Evolutionary conservation across 2,888 invertebrate genomes (phyloP), one percentile per base, ranked within the genome.

Genomic region (Lasioglossum lativentre): DNA sequence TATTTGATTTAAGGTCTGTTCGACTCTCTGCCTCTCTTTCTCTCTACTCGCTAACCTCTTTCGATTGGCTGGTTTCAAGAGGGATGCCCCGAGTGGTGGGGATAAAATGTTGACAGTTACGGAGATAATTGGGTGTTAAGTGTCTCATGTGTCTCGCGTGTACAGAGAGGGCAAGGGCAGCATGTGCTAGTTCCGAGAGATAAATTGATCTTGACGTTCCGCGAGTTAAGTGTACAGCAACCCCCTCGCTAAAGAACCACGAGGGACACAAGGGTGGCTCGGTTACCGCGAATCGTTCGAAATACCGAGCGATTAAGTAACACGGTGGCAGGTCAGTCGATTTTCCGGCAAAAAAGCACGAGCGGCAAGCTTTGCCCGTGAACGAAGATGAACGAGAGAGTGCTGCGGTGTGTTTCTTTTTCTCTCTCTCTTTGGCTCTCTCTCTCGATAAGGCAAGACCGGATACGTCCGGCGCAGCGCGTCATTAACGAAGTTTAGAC

Each of bases 241-340:
- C 34, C 42, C 34, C 14, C 34, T 27, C 14, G 1, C 16, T 16
- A 27, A 63, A 63, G 27, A 27, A 16, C 63, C 63, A 42, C 42
- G 10, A 19, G 27, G 63, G 74, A 63, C 56, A 63, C 40, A 59
- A 8, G 30, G 52, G 73, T 59, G 71, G 66, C 68, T 82, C 71
- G 45, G 66, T 42, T 42, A 42, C 47, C n/a, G 72, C 30, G 78
- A 88, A 88, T 88, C 87, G 71, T 76, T 63, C 66, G 80, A 79
- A 82, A 83, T 85, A 75, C 73, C 56, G 66, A 63, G 80, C 80
- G 78, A 87, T 88, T 85, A 80, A 87, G 80, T 66, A 87, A 82
- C 74, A 70, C 56, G 80, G 79, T 74, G 68, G 76, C 85, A 45
- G 45, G 30, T 30, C n/a, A 34, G 34, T 73, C 52, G 72, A 23